A percentile compares a stretch with the other conserved stretches of the same genome.
These are phyloP conservation scores for Vollenhovia emeryi DNA, from an alignment of 1,140 invertebrate species.

Conservation along the genomic window DNA sequence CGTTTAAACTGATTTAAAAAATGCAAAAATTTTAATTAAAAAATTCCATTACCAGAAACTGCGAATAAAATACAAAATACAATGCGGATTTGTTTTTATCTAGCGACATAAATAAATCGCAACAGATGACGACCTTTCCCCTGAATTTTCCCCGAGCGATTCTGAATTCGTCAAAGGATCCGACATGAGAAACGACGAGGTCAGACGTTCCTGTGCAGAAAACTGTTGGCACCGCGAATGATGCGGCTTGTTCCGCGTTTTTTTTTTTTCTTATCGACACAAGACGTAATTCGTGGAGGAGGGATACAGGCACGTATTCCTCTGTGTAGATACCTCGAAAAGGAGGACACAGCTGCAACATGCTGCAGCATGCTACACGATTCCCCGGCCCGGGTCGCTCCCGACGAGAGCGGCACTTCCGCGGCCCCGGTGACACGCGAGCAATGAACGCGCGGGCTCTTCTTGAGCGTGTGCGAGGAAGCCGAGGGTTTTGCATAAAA, in stretches of 20 bases:
- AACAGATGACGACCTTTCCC: too few relatives aligned
- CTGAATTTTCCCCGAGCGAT: background rate
- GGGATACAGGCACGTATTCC: background rate
- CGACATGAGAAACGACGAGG: background rate
- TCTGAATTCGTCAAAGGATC: background rate
- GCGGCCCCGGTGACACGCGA: constrained; percentile 7
- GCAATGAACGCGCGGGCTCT: constrained; percentile 16
- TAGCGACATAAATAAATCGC: background rate
- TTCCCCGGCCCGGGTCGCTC: background rate
- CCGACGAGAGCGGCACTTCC: background rate
- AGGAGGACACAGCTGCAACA: constrained; percentile 8
- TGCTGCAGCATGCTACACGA: background rate
- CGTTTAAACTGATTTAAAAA: background rate
- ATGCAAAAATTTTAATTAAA: background rate
- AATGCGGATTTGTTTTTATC: background rate
- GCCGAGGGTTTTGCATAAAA: constrained; percentile 19
- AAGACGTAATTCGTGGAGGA: background rate
- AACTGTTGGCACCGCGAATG: background rate
- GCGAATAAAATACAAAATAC: background rate
- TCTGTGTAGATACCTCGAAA: background rate
- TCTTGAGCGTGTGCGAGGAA: background rate
- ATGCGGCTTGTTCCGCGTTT: background rate
- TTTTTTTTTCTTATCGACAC: constrained; percentile 14
- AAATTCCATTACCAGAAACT: background rate
- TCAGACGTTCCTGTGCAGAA: background rate